Conservation (phyloP, 2,888 invertebrate genomes). For the Phaonia tiefii region DNA sequence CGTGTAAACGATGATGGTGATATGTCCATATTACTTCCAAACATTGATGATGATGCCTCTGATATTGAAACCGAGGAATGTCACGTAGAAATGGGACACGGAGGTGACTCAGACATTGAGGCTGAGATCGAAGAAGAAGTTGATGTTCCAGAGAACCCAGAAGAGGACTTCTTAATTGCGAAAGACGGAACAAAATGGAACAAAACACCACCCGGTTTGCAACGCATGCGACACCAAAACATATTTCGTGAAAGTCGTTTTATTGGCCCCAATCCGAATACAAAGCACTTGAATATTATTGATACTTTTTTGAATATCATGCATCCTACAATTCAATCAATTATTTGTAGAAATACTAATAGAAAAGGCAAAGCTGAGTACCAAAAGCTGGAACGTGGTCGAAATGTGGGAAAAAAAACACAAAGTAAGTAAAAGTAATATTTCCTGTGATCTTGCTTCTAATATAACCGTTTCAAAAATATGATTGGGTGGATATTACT, state of each 20-base stretch:
- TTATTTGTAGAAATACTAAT: conserved; percentile 32
- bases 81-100: conserved; percentile 8
- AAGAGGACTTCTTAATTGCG: background rate
- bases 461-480: background rate
- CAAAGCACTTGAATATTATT: conserved; percentile 2
- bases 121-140: background rate
- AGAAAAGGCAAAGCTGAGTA: conserved; percentile 25
- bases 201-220: conserved; percentile 9
- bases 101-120: conserved; percentile 9
- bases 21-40: conserved; percentile 16
- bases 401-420: conserved; percentile 3
- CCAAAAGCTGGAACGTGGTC: background rate
- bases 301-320: conserved; percentile 27
- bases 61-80: background rate
- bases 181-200: conserved; percentile 30
- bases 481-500: conserved; percentile 4
- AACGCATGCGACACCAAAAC: background rate
- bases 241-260: conserved; percentile 26
- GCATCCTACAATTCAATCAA: conserved; percentile 13
- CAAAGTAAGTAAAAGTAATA: conserved; percentile 19
- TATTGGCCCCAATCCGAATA: conserved; percentile 18
- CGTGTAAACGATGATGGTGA: conserved; percentile 16
- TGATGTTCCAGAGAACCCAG: background rate
- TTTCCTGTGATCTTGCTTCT: background rate
- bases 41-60: conserved; percentile 3